A percentile compares a stretch with the other conserved stretches of the same genome.
Conservation (phyloP, 2,113 vertebrate species). For the Heloderma charlesbogerti region DNA sequence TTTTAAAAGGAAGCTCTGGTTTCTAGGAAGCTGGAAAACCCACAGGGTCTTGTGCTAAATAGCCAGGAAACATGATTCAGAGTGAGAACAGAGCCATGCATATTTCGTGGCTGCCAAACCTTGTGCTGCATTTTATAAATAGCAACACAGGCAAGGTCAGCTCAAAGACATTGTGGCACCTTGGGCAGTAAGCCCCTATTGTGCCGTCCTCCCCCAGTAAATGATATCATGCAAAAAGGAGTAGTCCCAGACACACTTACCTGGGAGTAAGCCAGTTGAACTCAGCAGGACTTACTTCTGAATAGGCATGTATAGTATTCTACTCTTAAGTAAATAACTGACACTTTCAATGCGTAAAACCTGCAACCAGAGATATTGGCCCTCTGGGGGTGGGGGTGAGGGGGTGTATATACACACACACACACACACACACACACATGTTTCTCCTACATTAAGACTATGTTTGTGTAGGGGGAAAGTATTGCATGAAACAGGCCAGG, state of each 20-base stretch:
- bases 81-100: neutral
- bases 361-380: too few relatives aligned
- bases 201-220: neutral
- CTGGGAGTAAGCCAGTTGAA: neutral
- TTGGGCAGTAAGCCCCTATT: neutral
- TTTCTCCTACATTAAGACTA: neutral
- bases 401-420: too few relatives aligned
- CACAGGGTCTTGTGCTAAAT: neutral
- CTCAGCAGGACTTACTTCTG: neutral
- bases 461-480: neutral
- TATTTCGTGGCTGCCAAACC: neutral
- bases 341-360: neutral
- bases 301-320: neutral
- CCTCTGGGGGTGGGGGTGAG: too few relatives aligned
- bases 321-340: neutral
- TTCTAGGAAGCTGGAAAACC: neutral
- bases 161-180: neutral
- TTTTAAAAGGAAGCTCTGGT: neutral
- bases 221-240: neutral
- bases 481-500: conserved; percentile 14
- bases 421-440: neutral
- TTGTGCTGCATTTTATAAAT: neutral
- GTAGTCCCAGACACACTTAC: neutral
- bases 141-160: neutral
- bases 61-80: neutral